Conservation (phyloP, 2,113 vertebrate species). For the Lates calcarifer region DNA sequence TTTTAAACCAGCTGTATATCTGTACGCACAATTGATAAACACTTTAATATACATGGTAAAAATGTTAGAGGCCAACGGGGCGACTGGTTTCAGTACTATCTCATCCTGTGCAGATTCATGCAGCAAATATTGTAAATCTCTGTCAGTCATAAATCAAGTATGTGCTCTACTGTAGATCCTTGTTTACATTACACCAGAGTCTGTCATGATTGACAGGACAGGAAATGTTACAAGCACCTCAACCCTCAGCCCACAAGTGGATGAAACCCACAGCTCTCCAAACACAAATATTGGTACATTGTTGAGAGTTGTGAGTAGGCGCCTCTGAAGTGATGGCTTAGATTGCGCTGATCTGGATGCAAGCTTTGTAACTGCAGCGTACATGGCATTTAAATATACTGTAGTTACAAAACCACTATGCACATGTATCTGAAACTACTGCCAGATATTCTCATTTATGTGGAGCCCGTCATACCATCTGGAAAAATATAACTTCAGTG, state of each 20-base stretch:
- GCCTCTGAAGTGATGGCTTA: conserved; percentile 20
- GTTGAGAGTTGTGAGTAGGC: background rate
- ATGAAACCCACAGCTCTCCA: background rate
- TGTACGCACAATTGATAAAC: no score
- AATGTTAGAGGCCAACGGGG: no score
- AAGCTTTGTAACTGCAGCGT: background rate
- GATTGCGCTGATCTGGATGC: background rate
- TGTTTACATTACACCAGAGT: background rate
- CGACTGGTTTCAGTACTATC: no score
- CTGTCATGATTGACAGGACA: conserved; percentile 1
- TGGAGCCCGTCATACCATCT: background rate
- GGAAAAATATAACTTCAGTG: background rate
- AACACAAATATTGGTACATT: background rate
- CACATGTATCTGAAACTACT: background rate
- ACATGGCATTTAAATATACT: background rate
- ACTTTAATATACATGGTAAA: no score
- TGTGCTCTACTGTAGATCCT: background rate
- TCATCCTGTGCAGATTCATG: background rate
- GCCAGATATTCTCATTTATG: background rate
- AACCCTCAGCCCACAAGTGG: background rate
- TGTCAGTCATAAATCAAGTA: background rate
- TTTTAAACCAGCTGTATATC: no score
- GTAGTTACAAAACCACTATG: background rate
- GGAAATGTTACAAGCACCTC: background rate
- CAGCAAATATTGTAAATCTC: background rate